Base-by-base conservation (phyloP, 2,113 vertebrate species). In the Hippocampus comes region DNA sequence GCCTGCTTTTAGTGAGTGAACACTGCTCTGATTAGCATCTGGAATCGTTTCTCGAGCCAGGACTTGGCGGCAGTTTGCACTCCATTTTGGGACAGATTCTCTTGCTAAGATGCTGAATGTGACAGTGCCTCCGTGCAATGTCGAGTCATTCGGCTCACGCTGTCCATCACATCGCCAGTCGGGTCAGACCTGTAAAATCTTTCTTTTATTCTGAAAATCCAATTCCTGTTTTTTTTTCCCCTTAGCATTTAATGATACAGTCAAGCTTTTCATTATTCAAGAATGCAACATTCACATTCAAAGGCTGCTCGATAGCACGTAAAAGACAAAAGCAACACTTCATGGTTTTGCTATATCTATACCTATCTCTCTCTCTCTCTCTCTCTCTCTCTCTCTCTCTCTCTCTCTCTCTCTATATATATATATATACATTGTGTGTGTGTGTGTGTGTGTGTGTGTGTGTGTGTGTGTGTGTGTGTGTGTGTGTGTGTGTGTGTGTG, bases 41-140 rank as follows among this genome's bases (percentile, higher is more conserved):
- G 70, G 80, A 78, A 80, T 81, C 56, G 82, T 43, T 14, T 66
- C 63, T 82, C 82, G 79, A 70, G 75, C 78, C 71, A 72, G 71
- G 72, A 81, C 57, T 79, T 86, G 86, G 82, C 82, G 77, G 51
- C 48, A 10, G 64, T 68, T 65, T 68, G 56, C 74, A 70, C 30
- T 46, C 74, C 63, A 43, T 69, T 82, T 84, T 84, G 78, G 78
- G 78, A 78, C 77, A 81, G 74, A 86, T 86, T 78, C 82, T 81
- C 71, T 81, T 78, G 73, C 78, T 67, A 70, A 78, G 78, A 76
- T 82, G 74, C 85, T 82, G 78, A 79, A 76, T 84, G 74, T 72
- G 79, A 72, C 70, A 68, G 70, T 38, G n/a, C 49, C 70, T 83
- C 85, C 67, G 55, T 38, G 20, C 48, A 68, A 68, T 71, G 71